Conservation (phyloP, 2,113 vertebrate genomes). For the Halcyon malimbica region DNA sequence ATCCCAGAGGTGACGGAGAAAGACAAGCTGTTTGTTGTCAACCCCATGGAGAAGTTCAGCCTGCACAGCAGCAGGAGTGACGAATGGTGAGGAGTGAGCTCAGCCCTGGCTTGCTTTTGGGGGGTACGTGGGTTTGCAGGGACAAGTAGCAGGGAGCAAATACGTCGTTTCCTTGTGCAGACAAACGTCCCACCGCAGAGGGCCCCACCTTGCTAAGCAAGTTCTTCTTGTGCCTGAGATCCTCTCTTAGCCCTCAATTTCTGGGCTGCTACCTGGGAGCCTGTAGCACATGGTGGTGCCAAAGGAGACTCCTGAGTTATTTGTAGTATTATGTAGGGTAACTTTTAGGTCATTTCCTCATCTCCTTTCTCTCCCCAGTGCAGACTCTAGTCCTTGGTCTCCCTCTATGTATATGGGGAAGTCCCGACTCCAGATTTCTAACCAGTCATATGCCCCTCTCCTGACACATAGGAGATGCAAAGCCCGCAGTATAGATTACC, state of each 20-base stretch:
- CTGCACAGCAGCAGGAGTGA: slow-evolving; percentile 65
- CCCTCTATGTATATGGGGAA: neutral
- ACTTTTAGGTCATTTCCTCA: neutral
- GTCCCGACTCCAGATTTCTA: neutral
- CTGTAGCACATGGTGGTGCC: neutral
- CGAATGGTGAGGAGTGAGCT: slow-evolving; percentile 73
- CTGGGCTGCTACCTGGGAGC: neutral
- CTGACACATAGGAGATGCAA: accelerated
- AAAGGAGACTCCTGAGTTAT: neutral
- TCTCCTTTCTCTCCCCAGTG: neutral
- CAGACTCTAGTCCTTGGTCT: neutral
- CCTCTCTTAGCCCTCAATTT: neutral
- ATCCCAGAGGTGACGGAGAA: slow-evolving; percentile 59
- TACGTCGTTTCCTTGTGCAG: accelerated
- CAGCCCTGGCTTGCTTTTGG: neutral
- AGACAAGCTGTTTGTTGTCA: slow-evolving; percentile 79
- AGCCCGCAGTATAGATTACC: neutral
- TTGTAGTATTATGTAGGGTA: neutral
- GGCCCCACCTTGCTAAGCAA: neutral
- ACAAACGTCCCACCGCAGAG: neutral
- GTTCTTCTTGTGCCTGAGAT: neutral
- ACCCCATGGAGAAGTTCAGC: slow-evolving; percentile 68
- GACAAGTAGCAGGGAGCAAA: neutral
- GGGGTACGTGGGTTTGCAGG: neutral
- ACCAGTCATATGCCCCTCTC: neutral